Evolutionary conservation across 2,113 vertebrate species (phyloP).

Genomic region (Aythya baeri): DNA sequence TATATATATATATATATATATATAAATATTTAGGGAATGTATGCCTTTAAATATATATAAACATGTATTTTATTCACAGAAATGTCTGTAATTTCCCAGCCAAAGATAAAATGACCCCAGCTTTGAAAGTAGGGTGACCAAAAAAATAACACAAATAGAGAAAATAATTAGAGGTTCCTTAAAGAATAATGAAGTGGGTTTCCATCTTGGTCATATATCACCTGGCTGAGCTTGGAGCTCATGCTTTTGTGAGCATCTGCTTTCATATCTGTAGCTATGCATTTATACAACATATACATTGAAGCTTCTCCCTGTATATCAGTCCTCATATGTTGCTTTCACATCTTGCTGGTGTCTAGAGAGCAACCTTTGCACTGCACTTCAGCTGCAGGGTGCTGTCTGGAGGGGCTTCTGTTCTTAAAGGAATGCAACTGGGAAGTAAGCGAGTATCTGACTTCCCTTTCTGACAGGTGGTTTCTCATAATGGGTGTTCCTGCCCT

Average conservation of each 20-base stretch:
- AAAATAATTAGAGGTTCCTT: background rate
- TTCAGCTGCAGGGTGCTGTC: background rate
- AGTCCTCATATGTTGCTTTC: background rate
- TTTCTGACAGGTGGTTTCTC: background rate
- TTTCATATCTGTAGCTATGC: background rate
- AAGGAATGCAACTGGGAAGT: background rate
- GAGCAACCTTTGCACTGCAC: background rate
- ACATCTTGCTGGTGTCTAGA: background rate
- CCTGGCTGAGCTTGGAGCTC: background rate
- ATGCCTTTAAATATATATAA: background rate
- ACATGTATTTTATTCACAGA: background rate
- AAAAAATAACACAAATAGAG: background rate
- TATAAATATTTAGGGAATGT: background rate
- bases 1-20: too few species aligned
- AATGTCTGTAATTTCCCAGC: background rate
- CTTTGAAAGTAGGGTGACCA: background rate
- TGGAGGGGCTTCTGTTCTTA: background rate
- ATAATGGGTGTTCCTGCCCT: rapidly evolving
- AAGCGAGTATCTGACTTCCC: background rate
- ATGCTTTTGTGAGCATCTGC: background rate
- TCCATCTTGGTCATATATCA: background rate
- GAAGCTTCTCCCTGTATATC: background rate
- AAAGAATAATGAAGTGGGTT: background rate
- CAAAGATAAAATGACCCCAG: background rate
- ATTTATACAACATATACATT: rapidly evolving